These are phyloP conservation scores for Chauna torquata DNA, from an alignment of 2,113 vertebrate genomes.

Conservation along the genomic window DNA sequence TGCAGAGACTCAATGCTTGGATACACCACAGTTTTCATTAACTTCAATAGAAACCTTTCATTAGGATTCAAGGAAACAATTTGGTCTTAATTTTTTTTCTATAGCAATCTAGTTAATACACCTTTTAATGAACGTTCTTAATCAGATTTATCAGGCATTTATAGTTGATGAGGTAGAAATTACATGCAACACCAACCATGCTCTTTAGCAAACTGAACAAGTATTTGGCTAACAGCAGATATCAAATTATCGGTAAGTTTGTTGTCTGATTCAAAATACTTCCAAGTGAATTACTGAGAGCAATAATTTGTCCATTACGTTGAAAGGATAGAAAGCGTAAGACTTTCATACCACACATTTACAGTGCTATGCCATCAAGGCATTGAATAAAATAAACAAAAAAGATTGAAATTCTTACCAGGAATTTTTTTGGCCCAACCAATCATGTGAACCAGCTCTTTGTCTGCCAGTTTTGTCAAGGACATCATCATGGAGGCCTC, in stretches of 20 bases:
- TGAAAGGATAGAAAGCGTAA: background rate
- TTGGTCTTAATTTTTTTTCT: background rate
- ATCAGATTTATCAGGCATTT: background rate
- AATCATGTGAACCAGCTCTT: conserved; percentile 96
- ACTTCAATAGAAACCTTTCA: background rate
- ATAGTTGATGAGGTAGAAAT: background rate
- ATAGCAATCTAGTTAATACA: background rate
- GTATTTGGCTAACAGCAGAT: background rate
- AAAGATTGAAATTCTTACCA: conserved; percentile 69
- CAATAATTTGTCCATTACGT: background rate
- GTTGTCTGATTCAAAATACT: background rate
- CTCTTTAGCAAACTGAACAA: background rate
- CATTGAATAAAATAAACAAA: background rate
- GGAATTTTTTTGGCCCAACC: conserved; percentile 98
- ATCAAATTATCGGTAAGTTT: background rate
- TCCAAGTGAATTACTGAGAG: background rate
- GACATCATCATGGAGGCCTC: conserved; percentile 98
- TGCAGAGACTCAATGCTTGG: background rate
- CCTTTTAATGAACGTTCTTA: background rate
- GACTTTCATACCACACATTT: accelerated
- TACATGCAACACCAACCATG: background rate
- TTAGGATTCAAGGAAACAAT: background rate
- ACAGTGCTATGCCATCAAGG: background rate
- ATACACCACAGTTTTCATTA: background rate
- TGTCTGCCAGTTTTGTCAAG: conserved; percentile 94